phyloP scores from a whole-genome alignment of 2,888 invertebrate genomes.

The Acanthopleura granulata region DNA sequence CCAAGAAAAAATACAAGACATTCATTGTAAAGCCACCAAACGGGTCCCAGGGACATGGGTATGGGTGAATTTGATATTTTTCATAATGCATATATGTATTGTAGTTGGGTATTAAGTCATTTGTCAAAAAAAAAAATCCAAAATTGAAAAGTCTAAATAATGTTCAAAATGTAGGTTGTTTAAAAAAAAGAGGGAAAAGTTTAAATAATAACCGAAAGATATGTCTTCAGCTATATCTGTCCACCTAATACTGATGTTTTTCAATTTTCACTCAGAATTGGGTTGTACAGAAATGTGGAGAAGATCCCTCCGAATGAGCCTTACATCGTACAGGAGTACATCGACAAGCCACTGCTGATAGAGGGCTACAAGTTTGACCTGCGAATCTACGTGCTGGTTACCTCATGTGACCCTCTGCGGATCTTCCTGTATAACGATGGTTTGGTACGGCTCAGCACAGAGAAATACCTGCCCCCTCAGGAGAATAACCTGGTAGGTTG shows the following conservation, averaged over 20 bases:
- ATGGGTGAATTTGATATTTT: constrained; percentile 24
- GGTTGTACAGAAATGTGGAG: constrained; percentile 60
- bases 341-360: constrained; percentile 67
- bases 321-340: constrained; percentile 68
- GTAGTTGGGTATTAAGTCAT: too few relatives aligned
- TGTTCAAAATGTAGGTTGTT: too few relatives aligned
- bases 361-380: constrained; percentile 70
- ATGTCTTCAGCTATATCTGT: too few relatives aligned
- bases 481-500: constrained; percentile 65
- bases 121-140: too few relatives aligned
- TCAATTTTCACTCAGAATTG: constrained; percentile 54
- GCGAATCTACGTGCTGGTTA: constrained; percentile 68
- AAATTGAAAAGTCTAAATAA: too few relatives aligned
- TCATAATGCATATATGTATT: too few relatives aligned
- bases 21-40: constrained; percentile 69
- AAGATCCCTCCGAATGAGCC: constrained; percentile 64
- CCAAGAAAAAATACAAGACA: constrained; percentile 62
- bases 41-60: constrained; percentile 70
- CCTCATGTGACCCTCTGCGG: constrained; percentile 69
- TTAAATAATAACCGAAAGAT: too few relatives aligned
- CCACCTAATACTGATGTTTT: neutral
- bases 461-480: constrained; percentile 64
- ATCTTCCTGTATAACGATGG: constrained; percentile 69
- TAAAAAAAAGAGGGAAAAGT: too few relatives aligned
- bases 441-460: constrained; percentile 67